phyloP scores from a whole-genome alignment of 2,113 vertebrate genomes.

The Atractosteus spatula region DNA sequence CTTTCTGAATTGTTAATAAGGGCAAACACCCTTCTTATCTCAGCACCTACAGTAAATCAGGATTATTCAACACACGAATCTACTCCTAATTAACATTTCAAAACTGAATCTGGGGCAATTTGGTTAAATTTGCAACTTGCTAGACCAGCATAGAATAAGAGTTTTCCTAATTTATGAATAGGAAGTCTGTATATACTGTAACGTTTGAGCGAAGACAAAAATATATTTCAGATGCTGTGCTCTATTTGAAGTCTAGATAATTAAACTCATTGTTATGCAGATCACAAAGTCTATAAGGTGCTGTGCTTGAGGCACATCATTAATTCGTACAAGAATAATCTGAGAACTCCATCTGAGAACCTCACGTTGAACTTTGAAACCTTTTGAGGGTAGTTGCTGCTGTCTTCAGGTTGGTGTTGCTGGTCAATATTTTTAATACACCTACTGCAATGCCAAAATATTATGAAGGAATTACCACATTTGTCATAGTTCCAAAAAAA shows the following conservation, averaged over 20 bases:
- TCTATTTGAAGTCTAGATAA: background rate
- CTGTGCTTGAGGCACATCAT: conserved; percentile 4
- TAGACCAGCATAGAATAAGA: background rate
- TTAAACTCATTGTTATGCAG: background rate
- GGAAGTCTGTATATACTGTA: background rate
- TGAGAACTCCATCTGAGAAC: background rate
- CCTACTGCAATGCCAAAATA: too few relatives aligned
- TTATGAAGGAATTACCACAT: too few relatives aligned
- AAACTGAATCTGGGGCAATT: too few relatives aligned
- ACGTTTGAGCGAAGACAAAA: background rate
- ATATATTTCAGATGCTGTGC: background rate
- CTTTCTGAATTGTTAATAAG: too few relatives aligned
- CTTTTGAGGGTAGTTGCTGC: background rate
- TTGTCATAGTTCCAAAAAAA: too few relatives aligned
- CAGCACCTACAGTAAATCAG: too few relatives aligned
- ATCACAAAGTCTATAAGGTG: conserved; percentile 2
- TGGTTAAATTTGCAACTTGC: too few relatives aligned
- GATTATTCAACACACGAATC: too few relatives aligned
- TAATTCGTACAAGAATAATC: conserved; percentile 8
- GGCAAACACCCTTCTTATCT: too few relatives aligned
- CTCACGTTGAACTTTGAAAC: conserved; percentile 5
- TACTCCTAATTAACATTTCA: background rate
- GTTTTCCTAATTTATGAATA: background rate
- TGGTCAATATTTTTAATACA: background rate
- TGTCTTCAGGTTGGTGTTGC: conserved; percentile 7